Evolutionary conservation across 2,113 vertebrate species (phyloP), one percentile per base, ranked within the genome.

Genomic region (Leucosticte australis): DNA sequence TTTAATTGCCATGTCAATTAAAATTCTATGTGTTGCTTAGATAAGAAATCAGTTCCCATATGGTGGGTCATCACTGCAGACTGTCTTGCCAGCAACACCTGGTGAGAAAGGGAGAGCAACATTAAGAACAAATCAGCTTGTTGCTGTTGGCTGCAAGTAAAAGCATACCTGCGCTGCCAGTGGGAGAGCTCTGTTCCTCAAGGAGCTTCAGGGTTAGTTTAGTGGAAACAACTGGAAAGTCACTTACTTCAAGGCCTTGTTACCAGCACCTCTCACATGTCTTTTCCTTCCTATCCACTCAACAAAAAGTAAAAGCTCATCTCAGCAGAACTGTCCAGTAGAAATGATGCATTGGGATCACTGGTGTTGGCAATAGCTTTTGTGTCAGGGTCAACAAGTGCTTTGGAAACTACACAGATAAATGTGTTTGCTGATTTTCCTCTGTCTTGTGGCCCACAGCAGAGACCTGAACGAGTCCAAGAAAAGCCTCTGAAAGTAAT

Each of bases 401-500:
- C 75, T 94, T 96, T 86, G 44, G 85, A 89, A 90, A 50, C 55
- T 31, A n/a, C 10, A 0, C 5, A 3, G 71, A 59, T 50, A 88
- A 88, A 81, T 47, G 64, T 3, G 13, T 94, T 77, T 80, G 83
- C 59, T 69, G 74, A 71, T 81, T 88, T 88, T 59, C 52, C 69
- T 87, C 75, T 77, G 70, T 62, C 67, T 41, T 53, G 31, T 64
- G 57, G 77, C 53, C 57, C 52, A 46, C 56, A 60, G 64, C 47
- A 77, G 85, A 92, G 39, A 49, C 41, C 62, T 27, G 35, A 86
- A 60, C 0, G 0, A 75, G 68, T 93, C 83, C 88, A 83, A 83
- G 74, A 85, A 92, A 94, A 95, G 31, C 56, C 52, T 82, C 59
- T 80, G 56, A 88, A 74, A 3, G 39, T 85, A 95, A 93, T 91